Conservation (phyloP, 2,113 vertebrate genomes). For the Arothron firmamentum region DNA sequence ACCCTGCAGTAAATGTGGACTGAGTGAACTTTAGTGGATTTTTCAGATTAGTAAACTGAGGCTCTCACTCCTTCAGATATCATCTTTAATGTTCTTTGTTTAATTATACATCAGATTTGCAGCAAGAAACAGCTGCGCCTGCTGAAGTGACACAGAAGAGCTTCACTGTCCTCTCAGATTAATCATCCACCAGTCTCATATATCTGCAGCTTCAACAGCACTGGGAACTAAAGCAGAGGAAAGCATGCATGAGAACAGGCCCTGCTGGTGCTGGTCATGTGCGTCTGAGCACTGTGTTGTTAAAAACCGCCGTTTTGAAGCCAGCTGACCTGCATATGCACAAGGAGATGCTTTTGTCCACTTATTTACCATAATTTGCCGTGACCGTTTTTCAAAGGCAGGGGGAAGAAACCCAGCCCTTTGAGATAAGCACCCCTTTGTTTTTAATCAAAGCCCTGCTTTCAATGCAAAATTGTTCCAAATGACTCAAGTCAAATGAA, state of each 20-base stretch:
- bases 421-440: constrained; percentile 68
- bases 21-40: too few relatives aligned
- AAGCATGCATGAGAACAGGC: constrained; percentile 30
- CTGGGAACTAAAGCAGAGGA: constrained; percentile 33
- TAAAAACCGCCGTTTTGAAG: constrained; percentile 41
- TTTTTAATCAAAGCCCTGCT: constrained; percentile 70
- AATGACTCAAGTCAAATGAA: constrained; percentile 64
- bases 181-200: constrained; percentile 51
- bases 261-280: constrained; percentile 33
- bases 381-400: constrained; percentile 52
- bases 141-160: constrained; percentile 43
- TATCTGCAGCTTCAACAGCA: constrained; percentile 49
- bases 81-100: too few relatives aligned
- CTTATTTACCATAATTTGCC: constrained; percentile 67
- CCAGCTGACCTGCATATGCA: constrained; percentile 57
- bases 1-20: too few relatives aligned
- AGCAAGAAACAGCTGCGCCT: constrained; percentile 58
- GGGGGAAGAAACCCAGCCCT: constrained; percentile 63
- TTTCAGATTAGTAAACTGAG: too few relatives aligned
- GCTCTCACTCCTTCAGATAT: too few relatives aligned
- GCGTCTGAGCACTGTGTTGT: constrained; percentile 47
- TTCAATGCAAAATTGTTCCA: constrained; percentile 67
- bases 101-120: background rate
- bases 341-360: constrained; percentile 56
- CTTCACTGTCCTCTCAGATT: constrained; percentile 55